Conservation (phyloP, 2,888 invertebrate species). For the Harpagoxenus sublaevis region DNA sequence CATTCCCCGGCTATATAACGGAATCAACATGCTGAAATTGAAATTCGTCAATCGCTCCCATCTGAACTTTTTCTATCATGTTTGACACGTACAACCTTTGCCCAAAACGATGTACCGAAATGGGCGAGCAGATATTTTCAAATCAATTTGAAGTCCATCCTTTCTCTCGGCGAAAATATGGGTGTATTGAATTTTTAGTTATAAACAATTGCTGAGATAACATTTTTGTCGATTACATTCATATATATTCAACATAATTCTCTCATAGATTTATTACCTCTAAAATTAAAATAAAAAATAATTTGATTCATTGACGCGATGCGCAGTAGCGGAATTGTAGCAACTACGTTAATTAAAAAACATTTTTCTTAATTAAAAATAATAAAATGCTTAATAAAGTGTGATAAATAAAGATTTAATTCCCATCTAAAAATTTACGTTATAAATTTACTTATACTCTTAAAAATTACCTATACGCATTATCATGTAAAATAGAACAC, state of each 20-base stretch:
- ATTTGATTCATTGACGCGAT: not conserved
- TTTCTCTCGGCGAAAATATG: not conserved
- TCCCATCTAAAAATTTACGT: not conserved
- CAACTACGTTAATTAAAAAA: not conserved
- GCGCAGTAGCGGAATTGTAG: not conserved
- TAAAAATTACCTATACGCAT: not conserved
- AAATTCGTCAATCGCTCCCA: slow-evolving; percentile 41
- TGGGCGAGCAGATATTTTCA: slow-evolving; percentile 2
- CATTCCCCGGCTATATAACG: slow-evolving; percentile 35
- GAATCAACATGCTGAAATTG: slow-evolving; percentile 49
- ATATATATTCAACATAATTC: not conserved
- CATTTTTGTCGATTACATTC: not conserved
- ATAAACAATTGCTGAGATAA: not conserved
- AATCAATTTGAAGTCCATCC: not conserved
- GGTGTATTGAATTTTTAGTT: not conserved
- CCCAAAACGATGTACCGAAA: slow-evolving; percentile 20
- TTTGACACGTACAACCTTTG: slow-evolving; percentile 26
- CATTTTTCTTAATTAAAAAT: not conserved
- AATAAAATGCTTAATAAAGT: not conserved
- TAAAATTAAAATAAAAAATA: not conserved
- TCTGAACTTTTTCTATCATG: slow-evolving; percentile 44
- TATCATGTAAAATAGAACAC: not conserved
- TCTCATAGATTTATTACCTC: not conserved
- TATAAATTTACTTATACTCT: not conserved
- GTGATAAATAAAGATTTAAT: not conserved